These are phyloP conservation scores for Actinia equina DNA, from an alignment of 64 coral and sea anemone genomes.

Conservation along the genomic window DNA sequence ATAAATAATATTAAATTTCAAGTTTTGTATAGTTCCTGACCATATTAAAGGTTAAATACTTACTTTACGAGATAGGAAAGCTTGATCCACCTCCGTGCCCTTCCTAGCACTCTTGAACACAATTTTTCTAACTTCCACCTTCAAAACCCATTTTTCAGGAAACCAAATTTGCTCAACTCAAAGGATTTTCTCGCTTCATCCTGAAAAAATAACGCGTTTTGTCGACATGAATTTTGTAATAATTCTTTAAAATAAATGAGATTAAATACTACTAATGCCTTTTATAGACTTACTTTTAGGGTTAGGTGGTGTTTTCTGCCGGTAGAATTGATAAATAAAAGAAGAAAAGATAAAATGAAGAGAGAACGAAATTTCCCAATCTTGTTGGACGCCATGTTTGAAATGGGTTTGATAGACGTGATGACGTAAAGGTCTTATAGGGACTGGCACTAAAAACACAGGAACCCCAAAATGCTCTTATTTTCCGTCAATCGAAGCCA, in stretches of 20 bases:
- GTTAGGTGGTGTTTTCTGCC: constrained; percentile 8
- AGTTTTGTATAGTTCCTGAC: neutral
- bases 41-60: neutral
- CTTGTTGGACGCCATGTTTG: neutral
- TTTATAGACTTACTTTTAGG: constrained; percentile 21
- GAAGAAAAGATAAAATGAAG: constrained; percentile 8
- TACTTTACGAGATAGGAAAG: neutral
- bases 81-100: neutral
- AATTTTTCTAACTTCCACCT: constrained; percentile 52
- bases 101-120: constrained; percentile 1
- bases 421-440: neutral
- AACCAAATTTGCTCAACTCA: constrained; percentile 89
- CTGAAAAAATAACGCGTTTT: constrained; percentile 37
- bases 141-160: constrained; percentile 72
- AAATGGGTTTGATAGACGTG: neutral
- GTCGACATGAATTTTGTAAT: neutral
- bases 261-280: neutral
- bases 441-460: neutral
- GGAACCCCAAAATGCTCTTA: neutral
- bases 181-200: constrained; percentile 72
- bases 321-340: constrained; percentile 1
- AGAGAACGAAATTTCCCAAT: constrained; percentile 1
- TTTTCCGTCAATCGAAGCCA: neutral
- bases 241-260: neutral
- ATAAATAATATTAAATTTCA: neutral